These are phyloP conservation scores for Onthophagus taurus DNA, from an alignment of 1,140 invertebrate genomes.

Conservation along the genomic window DNA sequence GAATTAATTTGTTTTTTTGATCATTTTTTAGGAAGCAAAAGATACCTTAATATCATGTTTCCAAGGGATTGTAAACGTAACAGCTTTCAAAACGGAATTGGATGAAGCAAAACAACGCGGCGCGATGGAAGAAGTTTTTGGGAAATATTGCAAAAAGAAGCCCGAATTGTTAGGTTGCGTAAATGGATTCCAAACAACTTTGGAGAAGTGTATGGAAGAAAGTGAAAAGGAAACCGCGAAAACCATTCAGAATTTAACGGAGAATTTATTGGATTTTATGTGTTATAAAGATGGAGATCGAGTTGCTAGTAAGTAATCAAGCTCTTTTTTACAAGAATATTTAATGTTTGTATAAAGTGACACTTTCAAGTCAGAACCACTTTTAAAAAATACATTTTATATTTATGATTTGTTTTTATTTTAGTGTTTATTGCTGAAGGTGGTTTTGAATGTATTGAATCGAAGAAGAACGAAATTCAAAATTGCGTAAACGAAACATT, in stretches of 20 bases:
- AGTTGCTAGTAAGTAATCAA: slow-evolving; percentile 55
- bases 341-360: too few species aligned
- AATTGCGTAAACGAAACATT: slow-evolving; percentile 25
- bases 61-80: too few species aligned
- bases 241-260: slow-evolving; percentile 52
- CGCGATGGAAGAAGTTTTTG: slow-evolving; percentile 53
- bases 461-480: slow-evolving; percentile 19
- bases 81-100: slow-evolving; percentile 42
- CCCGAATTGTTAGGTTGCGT: slow-evolving; percentile 50
- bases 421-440: slow-evolving; percentile 33
- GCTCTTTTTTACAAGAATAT: not conserved
- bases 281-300: slow-evolving; percentile 71
- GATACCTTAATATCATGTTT: too few species aligned
- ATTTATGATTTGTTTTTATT: slow-evolving; percentile 13
- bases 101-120: slow-evolving; percentile 42
- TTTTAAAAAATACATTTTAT: too few species aligned
- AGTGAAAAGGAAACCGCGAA: slow-evolving; percentile 49
- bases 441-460: slow-evolving; percentile 25
- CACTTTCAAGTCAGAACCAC: too few species aligned
- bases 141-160: slow-evolving; percentile 57
- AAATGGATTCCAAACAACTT: slow-evolving; percentile 44
- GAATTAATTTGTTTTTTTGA: too few species aligned
- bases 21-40: too few species aligned
- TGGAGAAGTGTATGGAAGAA: slow-evolving; percentile 52
- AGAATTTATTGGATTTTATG: slow-evolving; percentile 56